Percentiles rank a stretch among this genome's conserved stretches.
Conservation (phyloP, 2,113 vertebrate genomes). For the Cyphotilapia sp. region DNA sequence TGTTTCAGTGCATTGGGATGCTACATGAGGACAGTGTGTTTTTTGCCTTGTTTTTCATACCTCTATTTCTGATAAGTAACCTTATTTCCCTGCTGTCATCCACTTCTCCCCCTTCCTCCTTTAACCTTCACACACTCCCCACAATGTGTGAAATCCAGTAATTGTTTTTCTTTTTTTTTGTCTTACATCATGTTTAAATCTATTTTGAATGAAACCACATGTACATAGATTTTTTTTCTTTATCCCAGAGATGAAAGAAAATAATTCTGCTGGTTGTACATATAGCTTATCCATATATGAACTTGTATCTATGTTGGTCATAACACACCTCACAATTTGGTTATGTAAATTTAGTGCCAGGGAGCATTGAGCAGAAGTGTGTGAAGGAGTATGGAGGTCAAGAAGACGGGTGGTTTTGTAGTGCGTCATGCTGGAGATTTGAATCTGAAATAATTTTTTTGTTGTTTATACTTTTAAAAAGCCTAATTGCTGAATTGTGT, state of each 20-base stretch:
- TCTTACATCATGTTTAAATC: not conserved
- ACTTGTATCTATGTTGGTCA: not conserved
- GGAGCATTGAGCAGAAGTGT: not conserved
- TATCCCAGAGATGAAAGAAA: not conserved
- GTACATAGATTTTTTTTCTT: not conserved
- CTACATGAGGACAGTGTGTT: not conserved
- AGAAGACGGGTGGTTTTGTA: not conserved
- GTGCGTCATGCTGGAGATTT: not conserved
- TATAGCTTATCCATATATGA: not conserved
- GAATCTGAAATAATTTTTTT: not conserved
- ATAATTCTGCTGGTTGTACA: not conserved
- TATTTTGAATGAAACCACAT: not conserved
- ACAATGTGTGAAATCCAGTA: not conserved
- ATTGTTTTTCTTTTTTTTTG: not conserved
- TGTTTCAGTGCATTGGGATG: not conserved
- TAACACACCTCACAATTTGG: not conserved
- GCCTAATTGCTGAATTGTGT: not conserved
- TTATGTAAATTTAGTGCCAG: not conserved
- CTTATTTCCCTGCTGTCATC: constrained; percentile 28
- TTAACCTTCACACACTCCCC: constrained; percentile 3
- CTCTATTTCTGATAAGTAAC: constrained; percentile 7
- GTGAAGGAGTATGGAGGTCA: not conserved
- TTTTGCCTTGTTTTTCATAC: constrained; percentile 22
- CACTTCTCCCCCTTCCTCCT: not conserved
- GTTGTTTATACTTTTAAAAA: not conserved